Evolutionary conservation across 2,797 vertebrate genomes (phyloP), one percentile per base, ranked within the genome.

Genomic region (Coregonus sp.): DNA sequence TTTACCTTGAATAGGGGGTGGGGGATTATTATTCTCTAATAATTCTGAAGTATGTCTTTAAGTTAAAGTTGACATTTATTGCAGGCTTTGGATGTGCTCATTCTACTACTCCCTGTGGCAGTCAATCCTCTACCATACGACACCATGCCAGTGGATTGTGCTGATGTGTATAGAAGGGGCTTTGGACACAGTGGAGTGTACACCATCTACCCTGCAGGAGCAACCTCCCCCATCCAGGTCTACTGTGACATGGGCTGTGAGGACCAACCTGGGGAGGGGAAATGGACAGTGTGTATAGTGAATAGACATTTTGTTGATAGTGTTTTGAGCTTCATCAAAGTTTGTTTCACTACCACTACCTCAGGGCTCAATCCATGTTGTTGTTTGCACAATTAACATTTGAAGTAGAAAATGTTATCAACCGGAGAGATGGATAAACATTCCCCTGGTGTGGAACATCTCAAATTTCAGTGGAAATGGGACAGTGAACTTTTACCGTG

Each of bases 241-340:
- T 94, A 91, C 87, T 94, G 93, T 31, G 93, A 94, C 77, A 94
- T 94, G 93, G 92, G 84, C 18, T 75, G 72, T 54, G 14, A 12
- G 1, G 76, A 74, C 31, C 25, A n/a, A 11, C 81, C 92, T 85
- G 89, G 89, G 0, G 83, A 84, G 0, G 86, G 88, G 4, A 91
- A 89, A 83, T 94, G 93, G 93, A 95, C 93, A 51, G 92, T 93
- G 82, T 85, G 15, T 18, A 56, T n/a, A 18, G 5, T 85, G 15
- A 56, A n/a, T 56, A 18, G 1, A 54, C 14, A 4, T 18, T 54
- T 54, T 54, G 52, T 56, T 56, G 2, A 56, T 56, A 5, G 4
- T n/a, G 16, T 56, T n/a, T 56, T 18, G 54, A n/a, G 54, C 0
- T n/a, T 18, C 16, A 56, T 56, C 54, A 0, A 0, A 6, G 54